Conservation (phyloP, 2,888 invertebrate species). For the Apotomis turbidana region DNA sequence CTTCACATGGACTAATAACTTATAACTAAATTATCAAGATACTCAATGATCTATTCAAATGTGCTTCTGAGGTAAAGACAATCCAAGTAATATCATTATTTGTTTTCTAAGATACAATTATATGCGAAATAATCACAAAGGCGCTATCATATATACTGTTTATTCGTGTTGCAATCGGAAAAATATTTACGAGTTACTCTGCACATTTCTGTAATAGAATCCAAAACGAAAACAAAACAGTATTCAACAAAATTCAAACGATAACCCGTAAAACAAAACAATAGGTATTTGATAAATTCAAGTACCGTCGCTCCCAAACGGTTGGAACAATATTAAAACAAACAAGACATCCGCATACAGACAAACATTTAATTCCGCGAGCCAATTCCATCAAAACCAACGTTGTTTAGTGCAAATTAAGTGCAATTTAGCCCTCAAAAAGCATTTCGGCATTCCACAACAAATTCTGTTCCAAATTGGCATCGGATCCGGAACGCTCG, state of each 20-base stretch:
- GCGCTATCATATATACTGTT: no score
- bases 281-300: constrained; percentile 22
- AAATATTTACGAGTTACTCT: no score
- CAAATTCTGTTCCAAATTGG: constrained; percentile 82
- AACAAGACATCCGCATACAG: constrained; percentile 35
- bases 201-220: neutral
- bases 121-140: no score
- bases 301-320: neutral
- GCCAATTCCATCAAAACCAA: constrained; percentile 65
- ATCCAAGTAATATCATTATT: no score
- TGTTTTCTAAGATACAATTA: no score
- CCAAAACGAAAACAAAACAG: constrained; percentile 4
- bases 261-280: constrained; percentile 22
- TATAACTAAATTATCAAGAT: no score
- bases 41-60: no score
- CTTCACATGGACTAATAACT: no score
- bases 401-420: constrained; percentile 82
- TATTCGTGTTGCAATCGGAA: no score
- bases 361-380: constrained; percentile 46
- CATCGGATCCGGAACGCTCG: constrained; percentile 67
- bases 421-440: constrained; percentile 81
- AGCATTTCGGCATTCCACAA: constrained; percentile 80
- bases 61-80: no score
- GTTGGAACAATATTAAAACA: constrained; percentile 30
- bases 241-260: neutral